Base-by-base conservation (phyloP, 1,140 invertebrate species). In the Thrips palmi region DNA sequence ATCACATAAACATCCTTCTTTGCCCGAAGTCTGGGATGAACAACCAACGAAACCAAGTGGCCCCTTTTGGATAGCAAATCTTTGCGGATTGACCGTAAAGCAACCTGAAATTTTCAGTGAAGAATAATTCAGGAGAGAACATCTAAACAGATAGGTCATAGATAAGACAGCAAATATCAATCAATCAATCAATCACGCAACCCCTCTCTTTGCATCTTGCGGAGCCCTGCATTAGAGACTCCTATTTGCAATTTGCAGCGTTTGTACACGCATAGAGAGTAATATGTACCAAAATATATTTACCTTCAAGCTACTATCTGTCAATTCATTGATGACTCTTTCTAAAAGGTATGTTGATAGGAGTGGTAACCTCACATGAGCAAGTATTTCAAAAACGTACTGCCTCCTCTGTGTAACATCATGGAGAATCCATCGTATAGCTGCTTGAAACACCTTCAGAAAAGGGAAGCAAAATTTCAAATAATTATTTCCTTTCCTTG, bases 1-100 rank as follows among this genome's bases (percentile, higher is more conserved):
- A 88, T 82, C 23, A 92, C 73, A 51, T 87, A 80, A 38, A 96
- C 77, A 49, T 83, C 74, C 53, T 87, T 87, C 45, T 88, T 80
- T 1, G 83, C 82, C 50, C 77, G 71, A 29, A 78, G 65, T 11
- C 85, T 65, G 0, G 85, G 84, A 47, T 78, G 71, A 21, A 74
- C 79, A 11, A 68, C 64, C 41, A 86, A 56, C 29, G 77, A 67
- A 34, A 86, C 80, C 29, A 87, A 56, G 47, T 76, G 79, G 18
- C 78, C 78, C 54, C 78, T 74, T 53, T 77, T 71, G 1, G 68
- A 67, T 15, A 77, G 63, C 52, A 92, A 68, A 60, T 91, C 85
- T 44, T 77, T 76, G 52, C 77, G 67, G 46, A 88, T 75, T 30
- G 82, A 83, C 45, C 74, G 71, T 28, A 87, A 56, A 21, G 82